These are phyloP conservation scores for Phrynosoma platyrhinos DNA, from an alignment of 2,113 vertebrate genomes.

Conservation along the genomic window DNA sequence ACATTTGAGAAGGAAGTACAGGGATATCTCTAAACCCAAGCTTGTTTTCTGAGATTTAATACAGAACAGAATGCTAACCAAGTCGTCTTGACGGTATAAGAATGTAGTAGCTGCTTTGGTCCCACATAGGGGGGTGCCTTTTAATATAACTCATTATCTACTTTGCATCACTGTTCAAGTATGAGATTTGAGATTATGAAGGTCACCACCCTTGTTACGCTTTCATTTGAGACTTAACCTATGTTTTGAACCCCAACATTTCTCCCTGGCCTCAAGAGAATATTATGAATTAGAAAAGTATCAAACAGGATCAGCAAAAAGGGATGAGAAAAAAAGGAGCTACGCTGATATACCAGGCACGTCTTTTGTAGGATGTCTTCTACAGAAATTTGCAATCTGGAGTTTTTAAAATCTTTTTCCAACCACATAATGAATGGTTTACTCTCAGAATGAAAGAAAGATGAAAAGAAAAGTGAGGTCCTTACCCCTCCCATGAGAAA, in stretches of 20 bases:
- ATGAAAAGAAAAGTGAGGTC: not conserved
- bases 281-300: not conserved
- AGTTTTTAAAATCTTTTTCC: not conserved
- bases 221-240: not conserved
- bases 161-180: not conserved
- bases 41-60: not conserved
- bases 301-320: not conserved
- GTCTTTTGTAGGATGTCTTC: not conserved
- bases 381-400: not conserved
- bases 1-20: not conserved
- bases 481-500: not conserved
- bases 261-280: too few relatives aligned
- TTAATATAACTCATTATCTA: not conserved
- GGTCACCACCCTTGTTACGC: not conserved
- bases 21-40: not conserved
- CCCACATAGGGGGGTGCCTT: not conserved
- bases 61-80: not conserved
- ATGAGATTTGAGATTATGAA: not conserved
- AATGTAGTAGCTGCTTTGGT: not conserved
- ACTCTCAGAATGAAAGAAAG: not conserved
- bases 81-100: not conserved
- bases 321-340: too few relatives aligned
- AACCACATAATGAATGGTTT: not conserved
- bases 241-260: constrained; percentile 5
- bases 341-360: not conserved